Percentiles rank a stretch among this genome's conserved stretches.
Conservation (phyloP, 2,888 invertebrate genomes). For the Linyphia triangularis region DNA sequence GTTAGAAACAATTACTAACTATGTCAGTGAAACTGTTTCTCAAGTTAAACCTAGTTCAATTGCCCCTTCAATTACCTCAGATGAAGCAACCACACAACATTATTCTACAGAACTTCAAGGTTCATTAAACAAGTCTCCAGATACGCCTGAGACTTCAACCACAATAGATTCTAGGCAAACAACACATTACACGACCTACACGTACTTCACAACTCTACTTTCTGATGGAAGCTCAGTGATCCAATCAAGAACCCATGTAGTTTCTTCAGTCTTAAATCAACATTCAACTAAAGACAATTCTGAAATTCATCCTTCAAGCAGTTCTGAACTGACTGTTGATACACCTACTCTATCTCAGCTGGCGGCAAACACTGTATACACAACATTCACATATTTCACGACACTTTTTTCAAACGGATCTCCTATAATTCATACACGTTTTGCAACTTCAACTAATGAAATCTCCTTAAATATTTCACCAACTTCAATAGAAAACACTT, state of each 20-base stretch:
- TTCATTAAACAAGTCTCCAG: neutral
- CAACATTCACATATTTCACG: constrained; percentile 76
- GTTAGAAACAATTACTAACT: constrained; percentile 89
- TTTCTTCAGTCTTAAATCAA: constrained; percentile 80
- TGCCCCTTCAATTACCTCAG: neutral
- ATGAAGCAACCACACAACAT: neutral
- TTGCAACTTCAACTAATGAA: constrained; percentile 59
- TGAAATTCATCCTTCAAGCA: neutral
- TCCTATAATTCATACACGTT: constrained; percentile 30
- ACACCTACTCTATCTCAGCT: neutral
- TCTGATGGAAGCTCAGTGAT: constrained; percentile 82
- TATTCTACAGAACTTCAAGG: constrained; percentile 1
- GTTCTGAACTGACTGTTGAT: neutral
- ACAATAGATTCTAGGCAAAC: constrained; percentile 57
- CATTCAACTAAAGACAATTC: neutral
- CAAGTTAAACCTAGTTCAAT: neutral
- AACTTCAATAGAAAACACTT: constrained; percentile 6
- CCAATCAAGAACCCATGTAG: constrained; percentile 81
- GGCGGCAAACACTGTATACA: constrained; percentile 62
- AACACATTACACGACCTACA: constrained; percentile 78
- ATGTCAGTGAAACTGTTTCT: constrained; percentile 68
- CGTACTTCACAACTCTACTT: constrained; percentile 84
- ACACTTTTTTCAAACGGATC: constrained; percentile 70
- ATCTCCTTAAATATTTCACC: constrained; percentile 12
- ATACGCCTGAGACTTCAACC: neutral